Percentiles rank a stretch among this genome's conserved stretches.
These are phyloP conservation scores for Chaetoderma sp. DNA, from an alignment of 2,888 invertebrate genomes.

Conservation along the genomic window DNA sequence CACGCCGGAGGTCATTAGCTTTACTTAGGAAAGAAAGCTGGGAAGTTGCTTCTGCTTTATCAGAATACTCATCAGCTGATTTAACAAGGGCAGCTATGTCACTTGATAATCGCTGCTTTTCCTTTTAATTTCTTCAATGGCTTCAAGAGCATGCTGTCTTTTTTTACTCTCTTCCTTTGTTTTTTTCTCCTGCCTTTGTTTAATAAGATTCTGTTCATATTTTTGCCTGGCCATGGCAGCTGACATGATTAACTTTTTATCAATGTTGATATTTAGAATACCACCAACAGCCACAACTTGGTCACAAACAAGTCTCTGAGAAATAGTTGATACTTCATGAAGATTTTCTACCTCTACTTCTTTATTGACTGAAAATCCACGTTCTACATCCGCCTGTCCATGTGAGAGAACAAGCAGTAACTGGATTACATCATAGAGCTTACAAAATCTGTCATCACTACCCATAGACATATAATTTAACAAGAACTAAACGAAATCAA, in stretches of 20 bases:
- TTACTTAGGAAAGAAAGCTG: not conserved
- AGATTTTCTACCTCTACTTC: not conserved
- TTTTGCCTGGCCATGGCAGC: not conserved
- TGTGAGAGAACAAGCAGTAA: not conserved
- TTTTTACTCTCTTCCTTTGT: not conserved
- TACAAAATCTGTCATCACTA: not conserved
- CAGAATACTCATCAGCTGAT: not conserved
- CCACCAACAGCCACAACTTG: not conserved
- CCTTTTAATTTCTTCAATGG: not conserved
- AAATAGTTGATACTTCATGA: not conserved
- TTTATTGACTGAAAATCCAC: not conserved
- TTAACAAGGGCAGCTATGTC: not conserved
- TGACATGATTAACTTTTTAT: not conserved
- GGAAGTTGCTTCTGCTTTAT: not conserved
- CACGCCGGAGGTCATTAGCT: no score
- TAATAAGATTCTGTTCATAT: not conserved
- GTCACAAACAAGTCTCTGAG: not conserved
- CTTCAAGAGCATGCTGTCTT: not conserved
- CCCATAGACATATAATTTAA: not conserved
- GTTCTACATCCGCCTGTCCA: no score
- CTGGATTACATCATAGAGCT: not conserved
- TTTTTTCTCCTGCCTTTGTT: not conserved
- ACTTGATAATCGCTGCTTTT: not conserved
- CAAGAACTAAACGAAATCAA: no score
- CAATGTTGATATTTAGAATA: not conserved